Base-by-base conservation (phyloP, 2,888 invertebrate genomes). In the Platypus cylindrus region DNA sequence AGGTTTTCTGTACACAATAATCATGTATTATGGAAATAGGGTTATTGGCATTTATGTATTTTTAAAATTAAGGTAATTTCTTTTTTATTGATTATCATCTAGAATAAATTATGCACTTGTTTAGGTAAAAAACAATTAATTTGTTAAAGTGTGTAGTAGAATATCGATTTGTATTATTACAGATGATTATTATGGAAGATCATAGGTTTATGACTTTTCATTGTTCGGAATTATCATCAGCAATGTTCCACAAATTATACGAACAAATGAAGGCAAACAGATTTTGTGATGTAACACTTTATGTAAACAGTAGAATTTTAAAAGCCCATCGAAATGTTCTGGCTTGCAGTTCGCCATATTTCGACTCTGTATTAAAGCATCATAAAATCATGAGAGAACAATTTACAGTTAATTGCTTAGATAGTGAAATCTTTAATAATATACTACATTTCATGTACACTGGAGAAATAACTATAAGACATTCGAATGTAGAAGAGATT, bases 391-490 rank as follows among this genome's bases (percentile, higher is more conserved):
- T 64, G 14, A 63, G 64, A 46, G 70, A 70, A 47, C 64, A 70
- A 53, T 53, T 73, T 23, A 67, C 65, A 4, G 63, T 73, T 27
- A 68, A 65, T 34, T 71, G 71, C 50, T 59, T 68, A 46, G 67
- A 72, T 53, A 66, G 67, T 37, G 68, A 66, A 39, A 68, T 70
- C 32, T 76, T 77, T 55, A 59, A 63, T 45, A 60, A 63, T 22
- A 61, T 77, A 32, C 55, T 78, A 15, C 70, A 71, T 52, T 78
- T 73, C 51, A 72, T 77, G 66, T 78, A 77, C 54, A 73, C 74
- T 18, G 76, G 76, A 4, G 65, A 63, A 45, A 67, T 64, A 36
- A 66, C 67, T 7, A 69, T 77, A 34, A 67, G 71, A 47, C 66
- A 70, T 46, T 62, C 64, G 17, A 73, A 70, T 53, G 73, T 76